phyloP scores from a whole-genome alignment of 2,888 invertebrate genomes.

The Chrysopilus asiliformis region DNA sequence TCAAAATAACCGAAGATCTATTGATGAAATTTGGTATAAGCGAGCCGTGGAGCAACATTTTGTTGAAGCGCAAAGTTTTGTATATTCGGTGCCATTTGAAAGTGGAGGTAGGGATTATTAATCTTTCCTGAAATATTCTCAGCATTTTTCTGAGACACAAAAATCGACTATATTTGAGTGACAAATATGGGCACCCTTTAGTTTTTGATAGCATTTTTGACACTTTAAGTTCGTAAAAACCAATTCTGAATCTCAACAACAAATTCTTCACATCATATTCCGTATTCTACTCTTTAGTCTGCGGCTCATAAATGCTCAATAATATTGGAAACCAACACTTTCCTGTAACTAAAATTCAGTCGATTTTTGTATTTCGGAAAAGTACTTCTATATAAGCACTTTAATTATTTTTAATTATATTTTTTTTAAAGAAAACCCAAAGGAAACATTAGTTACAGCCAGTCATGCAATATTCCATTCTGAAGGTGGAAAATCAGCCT shows the following conservation, averaged over 20 bases:
- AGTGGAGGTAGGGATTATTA: constrained; percentile 26
- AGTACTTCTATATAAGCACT: not conserved
- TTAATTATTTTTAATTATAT: not conserved
- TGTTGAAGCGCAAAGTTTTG: constrained; percentile 62
- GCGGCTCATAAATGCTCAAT: too few species aligned
- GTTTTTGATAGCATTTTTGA: too few species aligned
- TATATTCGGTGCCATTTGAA: constrained; percentile 65
- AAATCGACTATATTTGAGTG: too few species aligned
- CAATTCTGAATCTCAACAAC: too few species aligned
- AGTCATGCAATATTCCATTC: constrained; percentile 68
- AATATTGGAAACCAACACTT: too few species aligned
- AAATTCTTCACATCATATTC: too few species aligned
- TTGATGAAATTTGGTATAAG: constrained; percentile 81
- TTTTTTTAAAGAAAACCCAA: constrained; percentile 22
- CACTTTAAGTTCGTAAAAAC: too few species aligned
- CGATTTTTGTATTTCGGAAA: constrained; percentile 2
- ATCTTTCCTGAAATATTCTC: not conserved
- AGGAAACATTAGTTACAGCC: constrained; percentile 65
- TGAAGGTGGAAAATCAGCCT: constrained; percentile 45
- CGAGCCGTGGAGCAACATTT: constrained; percentile 78
- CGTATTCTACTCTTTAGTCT: too few species aligned
- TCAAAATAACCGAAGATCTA: constrained; percentile 58
- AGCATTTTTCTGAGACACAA: constrained; percentile 3
- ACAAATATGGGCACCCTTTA: too few species aligned
- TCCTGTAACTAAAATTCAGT: too few species aligned